Base-by-base conservation (phyloP, 2,888 invertebrate genomes). In the Polydrusus tereticollis region DNA sequence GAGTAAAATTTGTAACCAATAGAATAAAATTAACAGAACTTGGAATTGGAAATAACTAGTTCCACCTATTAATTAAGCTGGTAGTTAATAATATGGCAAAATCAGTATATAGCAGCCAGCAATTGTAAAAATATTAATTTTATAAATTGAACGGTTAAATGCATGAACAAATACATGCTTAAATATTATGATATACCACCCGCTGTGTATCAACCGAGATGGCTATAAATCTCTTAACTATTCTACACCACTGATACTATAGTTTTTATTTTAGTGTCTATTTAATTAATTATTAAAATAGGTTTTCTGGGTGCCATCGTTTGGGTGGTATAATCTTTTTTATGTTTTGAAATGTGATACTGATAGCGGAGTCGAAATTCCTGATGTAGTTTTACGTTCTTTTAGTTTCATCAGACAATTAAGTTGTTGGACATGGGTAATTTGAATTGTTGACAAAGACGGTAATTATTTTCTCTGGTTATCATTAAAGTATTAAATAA, bases 261-360 rank as follows among this genome's bases (percentile, higher is more conserved):
- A 29, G n/a, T 29, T 52, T 52, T 52, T 52, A 52, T 52, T 16
- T 6, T 29, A 52, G 52, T 29, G 16, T 52, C 14, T 52, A 52
- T 52, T 52, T 29, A 58, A 59, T 59, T 59, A 59, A 59, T 59
- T 59, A 59, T 41, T 43, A 41, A 59, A 41, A 59, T 38, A n/a
- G 50, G 21, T 23, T 4, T n/a, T 50, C 23, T 47, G 47, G 41
- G 59, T 59, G 26, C 41, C 43, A 41, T 59, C 10, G 59, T 59
- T 41, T 59, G 59, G 59, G 59, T 59, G 59, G 59, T 33, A 41
- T 59, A 41, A 41, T 59, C 38, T 8, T 43, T 59, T 59, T 59
- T 23, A 36, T 21, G 26, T 16, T 23, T 10, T 20, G 59, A 59
- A 59, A 59, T 59, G 41, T 59, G 59, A 59, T 59, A 38, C 41